These are phyloP conservation scores for Norana najaformis DNA, from an alignment of 2,888 invertebrate genomes.

Conservation along the genomic window DNA sequence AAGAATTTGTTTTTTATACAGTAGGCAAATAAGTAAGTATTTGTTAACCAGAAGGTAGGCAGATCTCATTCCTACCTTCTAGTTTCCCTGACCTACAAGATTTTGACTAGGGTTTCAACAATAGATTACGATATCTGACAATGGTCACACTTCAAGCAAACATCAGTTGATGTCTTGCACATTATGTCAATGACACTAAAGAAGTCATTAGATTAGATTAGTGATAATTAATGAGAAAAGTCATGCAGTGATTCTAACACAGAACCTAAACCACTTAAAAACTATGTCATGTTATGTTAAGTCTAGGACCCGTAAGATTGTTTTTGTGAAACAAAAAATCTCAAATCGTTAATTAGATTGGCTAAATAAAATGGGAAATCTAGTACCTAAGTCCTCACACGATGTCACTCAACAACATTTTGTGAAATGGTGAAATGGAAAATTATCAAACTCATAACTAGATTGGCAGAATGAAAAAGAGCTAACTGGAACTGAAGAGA, in stretches of 20 bases:
- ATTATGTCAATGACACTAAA: background rate
- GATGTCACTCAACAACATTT: no score
- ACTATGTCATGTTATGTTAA: background rate
- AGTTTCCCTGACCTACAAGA: background rate
- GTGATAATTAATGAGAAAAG: background rate
- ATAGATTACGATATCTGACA: background rate
- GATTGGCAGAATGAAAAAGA: background rate
- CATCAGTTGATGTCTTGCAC: no score
- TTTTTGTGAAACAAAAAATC: background rate
- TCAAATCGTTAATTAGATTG: background rate
- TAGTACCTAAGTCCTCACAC: no score
- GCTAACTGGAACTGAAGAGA: constrained; percentile 30
- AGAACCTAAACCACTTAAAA: no score
- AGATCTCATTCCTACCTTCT: background rate
- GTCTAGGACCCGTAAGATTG: background rate
- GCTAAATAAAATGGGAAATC: background rate
- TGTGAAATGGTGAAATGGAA: no score
- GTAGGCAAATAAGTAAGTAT: no score
- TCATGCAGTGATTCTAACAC: no score
- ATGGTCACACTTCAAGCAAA: background rate
- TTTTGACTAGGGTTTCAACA: background rate
- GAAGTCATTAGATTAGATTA: background rate
- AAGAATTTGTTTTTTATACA: background rate
- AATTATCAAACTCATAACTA: no score
- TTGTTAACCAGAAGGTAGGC: background rate